These are phyloP conservation scores for Echinometra lucunter DNA, from an alignment of 53 echinoderm and acorn worm genomes.

Conservation along the genomic window DNA sequence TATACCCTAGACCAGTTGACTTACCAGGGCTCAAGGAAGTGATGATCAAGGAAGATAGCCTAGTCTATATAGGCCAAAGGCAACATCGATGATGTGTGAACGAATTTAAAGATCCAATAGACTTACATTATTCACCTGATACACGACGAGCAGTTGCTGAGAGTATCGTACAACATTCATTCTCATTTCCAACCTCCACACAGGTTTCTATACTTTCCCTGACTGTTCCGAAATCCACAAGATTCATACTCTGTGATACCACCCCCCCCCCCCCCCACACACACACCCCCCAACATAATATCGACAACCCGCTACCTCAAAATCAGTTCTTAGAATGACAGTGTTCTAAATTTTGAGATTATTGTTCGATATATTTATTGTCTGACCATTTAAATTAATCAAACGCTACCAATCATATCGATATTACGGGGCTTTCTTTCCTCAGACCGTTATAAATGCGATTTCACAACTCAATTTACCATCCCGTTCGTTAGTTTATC, in stretches of 20 bases:
- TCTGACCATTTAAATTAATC: too few species aligned
- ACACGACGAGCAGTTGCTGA: too few species aligned
- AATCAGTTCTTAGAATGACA: too few species aligned
- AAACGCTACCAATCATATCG: too few species aligned
- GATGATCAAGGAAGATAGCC: neutral
- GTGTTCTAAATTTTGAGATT: neutral
- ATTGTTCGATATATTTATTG: neutral
- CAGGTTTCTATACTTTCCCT: too few species aligned
- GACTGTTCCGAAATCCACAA: too few species aligned
- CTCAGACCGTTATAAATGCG: neutral
- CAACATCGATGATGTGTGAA: neutral
- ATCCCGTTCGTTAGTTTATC: neutral
- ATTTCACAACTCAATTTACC: neutral
- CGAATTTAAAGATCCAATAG: neutral
- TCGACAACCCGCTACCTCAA: neutral
- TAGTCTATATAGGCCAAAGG: neutral
- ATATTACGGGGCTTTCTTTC: too few species aligned
- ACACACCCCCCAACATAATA: neutral
- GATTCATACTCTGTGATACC: too few species aligned
- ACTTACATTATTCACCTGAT: neutral
- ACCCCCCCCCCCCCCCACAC: neutral
- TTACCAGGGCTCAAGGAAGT: neutral
- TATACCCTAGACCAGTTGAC: constrained; percentile 1
- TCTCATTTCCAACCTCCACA: too few species aligned
- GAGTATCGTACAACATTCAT: too few species aligned